Base-by-base conservation (phyloP, 2,113 vertebrate species). In the Eonycteris spelaea region DNA sequence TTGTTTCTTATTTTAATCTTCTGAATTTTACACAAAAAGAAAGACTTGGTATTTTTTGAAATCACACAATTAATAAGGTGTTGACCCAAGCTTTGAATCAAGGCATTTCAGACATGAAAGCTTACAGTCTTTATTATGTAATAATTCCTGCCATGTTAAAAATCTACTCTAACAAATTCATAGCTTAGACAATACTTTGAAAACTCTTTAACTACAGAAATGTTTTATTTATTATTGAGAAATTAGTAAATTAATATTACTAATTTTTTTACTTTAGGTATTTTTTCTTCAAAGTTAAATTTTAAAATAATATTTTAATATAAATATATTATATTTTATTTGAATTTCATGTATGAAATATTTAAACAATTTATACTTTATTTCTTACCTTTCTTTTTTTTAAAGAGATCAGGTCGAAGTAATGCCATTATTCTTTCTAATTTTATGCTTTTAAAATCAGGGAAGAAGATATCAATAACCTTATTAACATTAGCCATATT, bases 391-490 rank as follows among this genome's bases (percentile, higher is more conserved):
- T 82, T 85, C 18, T 16, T 94, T 92, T 92, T 77, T 7, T 45
- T 73, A 57, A 85, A 59, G 48, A 98, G 77, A n/a, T 67, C 48
- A 86, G 97, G 97, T 48, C 67, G 43, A 79, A 98, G 91, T n/a
- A 98, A 53, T 86, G 91, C 96, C 57, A 98, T 8, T n/a, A 68
- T 96, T 18, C 10, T 97, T 93, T 96, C 88, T 63, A 96, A 35
- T 43, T 97, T 97, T 55, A 55, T 43, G 19, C 7, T 77, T 97
- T 92, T 95, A 86, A 98, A 96, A 70, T 95, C 73, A 88, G 97
- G 97, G 28, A 98, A 97, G 57, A 98, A 96, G 4, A 70, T 38
- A 6, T 96, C 88, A 38, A 96, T 63, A n/a, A 94, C 21, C 24
- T 68, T 68, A 33, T 71, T 38, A 48, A 94, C 79, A 48, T 74